Percentiles rank a stretch among this genome's conserved stretches.
Evolutionary conservation across 2,113 vertebrate genomes (phyloP).

Genomic region (Megaceryle torquata): DNA sequence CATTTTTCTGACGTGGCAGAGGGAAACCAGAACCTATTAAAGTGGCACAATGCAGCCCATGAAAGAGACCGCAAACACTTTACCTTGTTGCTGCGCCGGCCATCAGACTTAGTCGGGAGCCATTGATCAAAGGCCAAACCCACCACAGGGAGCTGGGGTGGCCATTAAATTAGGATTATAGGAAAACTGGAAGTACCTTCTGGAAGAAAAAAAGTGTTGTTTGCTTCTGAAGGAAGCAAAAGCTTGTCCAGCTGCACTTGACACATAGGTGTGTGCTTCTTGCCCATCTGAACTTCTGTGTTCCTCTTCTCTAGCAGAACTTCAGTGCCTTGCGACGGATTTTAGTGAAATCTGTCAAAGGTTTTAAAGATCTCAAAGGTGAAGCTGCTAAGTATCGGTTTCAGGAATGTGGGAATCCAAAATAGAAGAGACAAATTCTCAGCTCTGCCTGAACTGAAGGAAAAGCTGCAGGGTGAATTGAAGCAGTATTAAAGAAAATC

Average conservation of each 20-base stretch:
- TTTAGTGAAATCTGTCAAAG: neutral
- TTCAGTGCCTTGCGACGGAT: neutral
- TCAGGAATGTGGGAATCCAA: neutral
- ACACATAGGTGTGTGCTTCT: fast-evolving
- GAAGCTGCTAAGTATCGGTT: neutral
- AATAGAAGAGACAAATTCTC: neutral
- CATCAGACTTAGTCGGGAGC: neutral
- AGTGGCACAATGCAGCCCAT: neutral
- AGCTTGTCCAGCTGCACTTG: neutral
- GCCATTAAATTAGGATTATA: neutral
- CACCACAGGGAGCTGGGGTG: neutral
- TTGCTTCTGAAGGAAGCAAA: neutral
- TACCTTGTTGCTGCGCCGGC: neutral
- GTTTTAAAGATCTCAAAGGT: neutral
- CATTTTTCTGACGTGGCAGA: neutral
- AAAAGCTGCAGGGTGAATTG: neutral
- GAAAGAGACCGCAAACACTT: fast-evolving
- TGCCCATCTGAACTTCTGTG: neutral
- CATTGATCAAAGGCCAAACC: neutral
- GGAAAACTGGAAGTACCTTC: neutral
- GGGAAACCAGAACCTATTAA: neutral
- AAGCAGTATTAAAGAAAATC: neutral
- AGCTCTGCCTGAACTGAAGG: neutral
- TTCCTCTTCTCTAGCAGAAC: neutral
- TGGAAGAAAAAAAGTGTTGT: neutral